A percentile compares a stretch with the other conserved stretches of the same genome.
Evolutionary conservation across 2,888 invertebrate species (phyloP).

Genomic region (Drosophila austrosaltans): DNA sequence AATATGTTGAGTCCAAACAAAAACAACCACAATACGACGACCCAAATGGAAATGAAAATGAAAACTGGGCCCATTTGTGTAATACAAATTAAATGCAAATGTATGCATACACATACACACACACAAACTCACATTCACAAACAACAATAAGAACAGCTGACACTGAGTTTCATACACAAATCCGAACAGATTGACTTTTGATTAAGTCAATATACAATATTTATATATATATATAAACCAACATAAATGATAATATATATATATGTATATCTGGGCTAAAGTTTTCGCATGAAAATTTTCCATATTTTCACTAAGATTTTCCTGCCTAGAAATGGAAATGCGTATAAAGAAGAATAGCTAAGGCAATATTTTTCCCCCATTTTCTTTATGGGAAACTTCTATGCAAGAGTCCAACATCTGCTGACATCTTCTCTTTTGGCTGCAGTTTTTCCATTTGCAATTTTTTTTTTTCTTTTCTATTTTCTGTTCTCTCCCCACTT

Average conservation of each 20-base stretch:
- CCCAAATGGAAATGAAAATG: slow-evolving; percentile 15
- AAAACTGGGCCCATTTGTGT: slow-evolving; percentile 37
- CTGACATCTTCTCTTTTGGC: slow-evolving; percentile 50
- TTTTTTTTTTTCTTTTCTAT: slow-evolving; percentile 21
- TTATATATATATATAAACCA: slow-evolving; percentile 22
- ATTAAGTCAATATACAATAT: slow-evolving; percentile 54
- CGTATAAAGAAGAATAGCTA: neutral
- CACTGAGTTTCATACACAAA: slow-evolving; percentile 42
- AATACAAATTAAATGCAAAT: slow-evolving; percentile 62
- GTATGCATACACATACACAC: slow-evolving; percentile 51
- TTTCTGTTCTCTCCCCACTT: slow-evolving; percentile 41
- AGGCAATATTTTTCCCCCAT: slow-evolving; percentile 12
- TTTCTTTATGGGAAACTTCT: slow-evolving; percentile 39
- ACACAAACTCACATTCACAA: slow-evolving; percentile 17
- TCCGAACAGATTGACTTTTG: slow-evolving; percentile 38
- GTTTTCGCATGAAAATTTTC: neutral
- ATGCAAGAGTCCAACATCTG: slow-evolving; percentile 36
- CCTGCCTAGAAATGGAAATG: neutral
- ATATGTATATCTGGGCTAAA: neutral
- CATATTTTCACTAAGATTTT: slow-evolving; percentile 2
- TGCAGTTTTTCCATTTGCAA: slow-evolving; percentile 23
- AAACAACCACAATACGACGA: slow-evolving; percentile 5
- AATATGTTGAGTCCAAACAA: slow-evolving; percentile 50
- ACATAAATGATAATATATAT: slow-evolving; percentile 13
- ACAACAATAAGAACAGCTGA: slow-evolving; percentile 46